These are phyloP conservation scores for Diarsia dahlii DNA, from an alignment of 2,888 invertebrate genomes.

Conservation along the genomic window DNA sequence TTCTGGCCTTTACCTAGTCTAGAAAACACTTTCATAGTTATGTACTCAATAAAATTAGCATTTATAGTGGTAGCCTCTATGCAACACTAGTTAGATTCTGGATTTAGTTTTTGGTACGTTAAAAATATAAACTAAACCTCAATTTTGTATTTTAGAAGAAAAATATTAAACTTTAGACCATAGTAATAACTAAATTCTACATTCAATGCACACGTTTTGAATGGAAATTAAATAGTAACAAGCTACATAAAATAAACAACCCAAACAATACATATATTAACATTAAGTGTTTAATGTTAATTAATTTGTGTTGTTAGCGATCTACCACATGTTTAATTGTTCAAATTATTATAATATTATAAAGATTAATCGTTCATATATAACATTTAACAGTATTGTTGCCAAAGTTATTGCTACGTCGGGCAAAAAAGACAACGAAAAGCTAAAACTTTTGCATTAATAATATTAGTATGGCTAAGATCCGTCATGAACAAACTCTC, in stretches of 20 bases:
- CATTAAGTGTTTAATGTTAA: background rate
- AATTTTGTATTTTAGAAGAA: background rate
- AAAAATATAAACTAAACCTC: conserved; percentile 12
- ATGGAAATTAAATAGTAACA: background rate
- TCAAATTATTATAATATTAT: background rate
- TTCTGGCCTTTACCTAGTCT: conserved; percentile 4
- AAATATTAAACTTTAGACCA: background rate
- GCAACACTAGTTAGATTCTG: conserved; percentile 11
- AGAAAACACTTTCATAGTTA: conserved; percentile 20
- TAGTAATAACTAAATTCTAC: background rate
- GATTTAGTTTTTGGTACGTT: conserved; percentile 15
- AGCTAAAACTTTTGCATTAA: background rate
- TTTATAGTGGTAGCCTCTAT: conserved; percentile 11
- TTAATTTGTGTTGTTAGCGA: no score
- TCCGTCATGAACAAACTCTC: background rate
- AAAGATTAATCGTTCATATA: no score
- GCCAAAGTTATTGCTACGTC: background rate
- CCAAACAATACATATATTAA: background rate
- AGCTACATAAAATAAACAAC: background rate
- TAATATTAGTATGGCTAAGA: background rate
- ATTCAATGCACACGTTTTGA: background rate
- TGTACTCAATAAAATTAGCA: conserved; percentile 38
- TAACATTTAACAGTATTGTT: conserved; percentile 11
- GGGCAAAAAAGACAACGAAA: no score
- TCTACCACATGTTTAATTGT: background rate